Conservation (phyloP, 2,797 vertebrate species). For the Chelmon rostratus region DNA sequence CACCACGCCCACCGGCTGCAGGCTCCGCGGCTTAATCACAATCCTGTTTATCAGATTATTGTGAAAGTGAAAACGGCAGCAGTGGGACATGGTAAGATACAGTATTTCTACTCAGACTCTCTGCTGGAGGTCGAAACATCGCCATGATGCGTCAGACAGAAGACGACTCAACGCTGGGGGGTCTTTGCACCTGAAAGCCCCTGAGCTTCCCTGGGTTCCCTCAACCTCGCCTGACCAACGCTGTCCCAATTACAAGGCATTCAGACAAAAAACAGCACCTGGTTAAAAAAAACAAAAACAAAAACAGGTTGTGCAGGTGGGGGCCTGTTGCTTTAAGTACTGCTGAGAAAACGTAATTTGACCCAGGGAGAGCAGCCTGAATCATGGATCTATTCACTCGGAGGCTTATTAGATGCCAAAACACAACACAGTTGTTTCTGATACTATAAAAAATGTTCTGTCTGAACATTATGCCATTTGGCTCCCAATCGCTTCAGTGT, state of each 20-base stretch:
- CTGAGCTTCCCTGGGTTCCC: background rate
- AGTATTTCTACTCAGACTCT: background rate
- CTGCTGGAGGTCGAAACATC: background rate
- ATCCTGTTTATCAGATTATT: no score
- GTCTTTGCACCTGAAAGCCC: background rate
- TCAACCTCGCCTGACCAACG: background rate
- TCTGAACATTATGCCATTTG: background rate
- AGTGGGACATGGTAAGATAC: background rate
- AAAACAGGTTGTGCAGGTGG: background rate
- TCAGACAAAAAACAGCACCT: background rate
- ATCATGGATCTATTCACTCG: background rate
- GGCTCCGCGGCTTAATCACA: no score
- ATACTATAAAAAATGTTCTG: background rate
- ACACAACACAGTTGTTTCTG: background rate
- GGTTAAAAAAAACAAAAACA: background rate
- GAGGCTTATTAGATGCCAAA: background rate
- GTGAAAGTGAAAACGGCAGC: no score
- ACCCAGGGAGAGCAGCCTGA: background rate
- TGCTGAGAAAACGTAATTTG: background rate
- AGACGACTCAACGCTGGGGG: no score
- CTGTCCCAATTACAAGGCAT: background rate
- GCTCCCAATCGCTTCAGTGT: background rate
- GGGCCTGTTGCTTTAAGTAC: background rate
- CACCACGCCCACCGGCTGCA: no score
- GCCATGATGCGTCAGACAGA: no score